A percentile compares a stretch with the other conserved stretches of the same genome.
Conservation (phyloP, 1,140 invertebrate genomes). For the Caenorhabditis elegans region WBcel235 BX284602.5:5562001-5562500, state of each 20-base stretch:
- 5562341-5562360: slow-evolving; percentile 35
- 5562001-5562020: slow-evolving; percentile 45
- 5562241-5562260: no score
- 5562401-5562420: not conserved
- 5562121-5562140: slow-evolving; percentile 41
- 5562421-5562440: slow-evolving; percentile 23
- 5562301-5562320: slow-evolving; percentile 34
- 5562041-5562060: no score
- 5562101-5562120: slow-evolving; percentile 24
- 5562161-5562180: slow-evolving; percentile 45
- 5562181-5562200: slow-evolving; percentile 45
- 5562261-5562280: no score
- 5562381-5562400: not conserved
- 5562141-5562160: slow-evolving; percentile 39
- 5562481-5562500: no score
- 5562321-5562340: not conserved
- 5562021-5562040: slow-evolving; percentile 27
- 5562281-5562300: slow-evolving; percentile 37
- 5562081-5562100: not conserved
- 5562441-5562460: not conserved
- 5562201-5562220: slow-evolving; percentile 33
- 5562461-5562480: slow-evolving; percentile 35
- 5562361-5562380: not conserved
- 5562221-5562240: slow-evolving; percentile 45
- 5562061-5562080: no score